phyloP scores from a whole-genome alignment of 2,113 vertebrate species.

The Grallaria varia region DNA sequence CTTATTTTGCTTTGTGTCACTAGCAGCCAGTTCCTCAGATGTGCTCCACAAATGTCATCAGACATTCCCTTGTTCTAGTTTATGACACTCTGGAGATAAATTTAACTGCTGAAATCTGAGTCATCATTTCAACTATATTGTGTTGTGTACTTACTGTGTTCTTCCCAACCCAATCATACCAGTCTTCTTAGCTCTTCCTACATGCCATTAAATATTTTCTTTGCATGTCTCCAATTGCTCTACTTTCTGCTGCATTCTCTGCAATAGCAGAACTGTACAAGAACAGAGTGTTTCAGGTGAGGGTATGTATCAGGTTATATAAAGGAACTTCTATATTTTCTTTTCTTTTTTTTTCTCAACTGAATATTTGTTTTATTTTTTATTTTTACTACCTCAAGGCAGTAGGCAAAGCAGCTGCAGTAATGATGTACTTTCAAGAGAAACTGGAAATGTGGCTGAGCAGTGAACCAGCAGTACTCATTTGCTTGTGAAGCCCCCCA shows the following conservation, averaged over 20 bases:
- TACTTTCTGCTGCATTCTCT: not conserved
- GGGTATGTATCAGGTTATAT: not conserved
- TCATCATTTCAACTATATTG: constrained; percentile 1
- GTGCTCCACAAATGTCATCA: constrained; percentile 11
- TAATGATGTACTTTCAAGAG: not conserved
- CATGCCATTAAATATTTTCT: not conserved
- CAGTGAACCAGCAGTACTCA: not conserved
- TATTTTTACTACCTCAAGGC: not conserved
- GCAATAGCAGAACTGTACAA: not conserved
- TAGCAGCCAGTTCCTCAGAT: not conserved
- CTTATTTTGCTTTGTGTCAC: not conserved
- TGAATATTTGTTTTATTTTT: not conserved
- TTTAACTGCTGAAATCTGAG: constrained; percentile 10
- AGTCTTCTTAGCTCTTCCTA: not conserved
- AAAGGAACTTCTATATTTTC: not conserved
- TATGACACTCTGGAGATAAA: constrained; percentile 13
- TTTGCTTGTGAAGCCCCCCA: not conserved
- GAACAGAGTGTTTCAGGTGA: not conserved
- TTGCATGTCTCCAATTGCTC: not conserved
- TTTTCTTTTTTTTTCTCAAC: not conserved
- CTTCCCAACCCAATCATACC: not conserved
- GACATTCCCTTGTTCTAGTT: not conserved
- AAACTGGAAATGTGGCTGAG: not conserved
- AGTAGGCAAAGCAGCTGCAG: not conserved
- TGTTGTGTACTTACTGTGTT: not conserved